A percentile compares a stretch with the other conserved stretches of the same genome.
phyloP scores from a whole-genome alignment of 2,888 invertebrate genomes.

The Drosophila birchii region DNA sequence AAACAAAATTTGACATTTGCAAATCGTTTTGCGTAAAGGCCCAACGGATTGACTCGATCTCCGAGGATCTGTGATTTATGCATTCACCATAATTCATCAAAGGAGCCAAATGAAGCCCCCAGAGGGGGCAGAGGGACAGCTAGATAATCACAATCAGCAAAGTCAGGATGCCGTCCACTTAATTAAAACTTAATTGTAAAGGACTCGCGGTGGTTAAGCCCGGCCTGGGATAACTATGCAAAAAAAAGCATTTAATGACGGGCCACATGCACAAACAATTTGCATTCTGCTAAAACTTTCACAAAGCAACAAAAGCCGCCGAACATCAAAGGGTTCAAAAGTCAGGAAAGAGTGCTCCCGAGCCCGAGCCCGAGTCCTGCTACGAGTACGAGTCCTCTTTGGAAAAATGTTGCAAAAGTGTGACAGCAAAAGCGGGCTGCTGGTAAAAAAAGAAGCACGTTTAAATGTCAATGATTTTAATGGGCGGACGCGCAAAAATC shows the following conservation, averaged over 20 bases:
- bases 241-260: slow-evolving; percentile 72
- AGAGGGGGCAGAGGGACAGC: slow-evolving; percentile 15
- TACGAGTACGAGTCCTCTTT: slow-evolving; percentile 46
- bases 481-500: slow-evolving; percentile 77
- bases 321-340: slow-evolving; percentile 60
- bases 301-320: slow-evolving; percentile 72
- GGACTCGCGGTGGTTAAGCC: slow-evolving; percentile 35
- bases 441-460: slow-evolving; percentile 54
- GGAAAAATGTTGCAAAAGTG: slow-evolving; percentile 70
- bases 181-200: slow-evolving; percentile 77
- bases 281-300: slow-evolving; percentile 50
- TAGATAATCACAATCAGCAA: slow-evolving; percentile 55
- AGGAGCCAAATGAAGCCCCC: slow-evolving; percentile 52
- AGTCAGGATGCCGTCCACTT: slow-evolving; percentile 62
- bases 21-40: slow-evolving; percentile 59
- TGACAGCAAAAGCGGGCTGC: slow-evolving; percentile 40
- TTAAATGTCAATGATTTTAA: slow-evolving; percentile 82
- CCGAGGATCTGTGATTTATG: slow-evolving; percentile 52
- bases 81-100: slow-evolving; percentile 56
- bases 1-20: slow-evolving; percentile 53
- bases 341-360: slow-evolving; percentile 47
- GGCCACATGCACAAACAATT: slow-evolving; percentile 55
- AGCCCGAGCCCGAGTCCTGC: slow-evolving; percentile 44
- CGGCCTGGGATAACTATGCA: slow-evolving; percentile 49
- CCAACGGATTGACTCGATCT: slow-evolving; percentile 19